Base-by-base conservation (phyloP, 2,113 vertebrate genomes). In the Pseudopodoces humilis region DNA sequence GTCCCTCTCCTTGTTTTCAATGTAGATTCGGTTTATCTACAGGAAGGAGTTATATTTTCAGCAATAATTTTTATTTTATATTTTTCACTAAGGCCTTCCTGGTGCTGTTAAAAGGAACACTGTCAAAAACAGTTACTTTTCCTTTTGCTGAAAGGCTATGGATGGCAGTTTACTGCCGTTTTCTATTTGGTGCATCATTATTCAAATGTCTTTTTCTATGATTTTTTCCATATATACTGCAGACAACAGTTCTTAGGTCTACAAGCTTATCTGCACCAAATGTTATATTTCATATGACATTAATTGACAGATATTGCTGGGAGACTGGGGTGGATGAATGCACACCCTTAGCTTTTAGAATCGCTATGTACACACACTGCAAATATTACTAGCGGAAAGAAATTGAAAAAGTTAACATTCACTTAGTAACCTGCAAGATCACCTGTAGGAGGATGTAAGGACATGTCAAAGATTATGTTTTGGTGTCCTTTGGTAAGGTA, bases 141-240 rank as follows among this genome's bases (percentile, higher is more conserved):
- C 60, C 67, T 93, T 79, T 65, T 81, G 43, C 90, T 90, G 67
- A 60, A 81, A 90, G 81, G 46, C 63, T 75, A 25, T 8, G 44
- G 82, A 64, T 92, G 95, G 91, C 92, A 95, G 68, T 72, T 91
- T n/a, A 84, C 60, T 86, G 87, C 83, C 16, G 0, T 89, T 94
- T 95, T 91, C 93, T 68, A 82, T 94, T 95, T 68, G 46, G 41
- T 75, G 52, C 59, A 70, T 87, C 67, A 39, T 95, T 97, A 96
- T 83, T 95, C 85, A 92, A 85, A 90, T 60, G 35, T 35, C 68
- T 84, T 96, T 92, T 89, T 59, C 74, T 60, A 78, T 7, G 0
- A 46, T 83, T 95, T 75, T 89, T 83, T 79, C 67, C 50, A 75
- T 62, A 63, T 70, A 77, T 58, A 74, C 11, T 11, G 24, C 11